A percentile compares a stretch with the other conserved stretches of the same genome.
phyloP scores from a whole-genome alignment of 2,888 invertebrate species.

The Ichneumoninae sp. region DNA sequence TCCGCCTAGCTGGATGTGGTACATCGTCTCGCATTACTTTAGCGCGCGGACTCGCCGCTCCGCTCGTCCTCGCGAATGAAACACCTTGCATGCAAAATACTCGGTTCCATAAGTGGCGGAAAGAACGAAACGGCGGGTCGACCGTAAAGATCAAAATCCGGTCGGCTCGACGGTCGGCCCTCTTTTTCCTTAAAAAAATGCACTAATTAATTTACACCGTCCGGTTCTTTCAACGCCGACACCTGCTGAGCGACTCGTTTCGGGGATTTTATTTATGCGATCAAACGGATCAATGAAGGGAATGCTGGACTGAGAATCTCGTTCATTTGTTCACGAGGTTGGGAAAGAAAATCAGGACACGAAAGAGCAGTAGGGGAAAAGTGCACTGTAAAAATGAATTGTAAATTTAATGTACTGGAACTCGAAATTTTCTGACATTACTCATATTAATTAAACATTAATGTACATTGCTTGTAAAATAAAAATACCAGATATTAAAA shows the following conservation, averaged over 20 bases:
- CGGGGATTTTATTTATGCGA: background rate
- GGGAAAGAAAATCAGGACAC: no score
- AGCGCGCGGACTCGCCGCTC: constrained; percentile 11
- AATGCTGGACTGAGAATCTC: no score
- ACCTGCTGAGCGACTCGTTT: background rate
- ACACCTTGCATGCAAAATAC: constrained; percentile 63
- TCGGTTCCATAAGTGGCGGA: constrained; percentile 59
- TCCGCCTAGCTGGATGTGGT: background rate
- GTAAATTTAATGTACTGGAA: no score
- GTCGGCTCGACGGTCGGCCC: constrained; percentile 28
- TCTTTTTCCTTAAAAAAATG: constrained; percentile 26
- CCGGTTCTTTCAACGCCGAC: constrained; percentile 21
- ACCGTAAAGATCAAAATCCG: constrained; percentile 46
- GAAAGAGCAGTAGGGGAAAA: no score
- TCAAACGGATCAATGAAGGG: no score
- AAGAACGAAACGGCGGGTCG: constrained; percentile 45
- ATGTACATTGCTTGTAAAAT: no score
- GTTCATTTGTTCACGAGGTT: no score
- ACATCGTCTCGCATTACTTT: background rate
- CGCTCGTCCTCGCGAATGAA: constrained; percentile 47
- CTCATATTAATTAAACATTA: no score
- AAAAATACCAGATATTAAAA: no score
- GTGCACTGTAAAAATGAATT: no score
- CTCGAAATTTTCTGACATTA: no score
- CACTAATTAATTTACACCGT: constrained; percentile 39